A percentile compares a stretch with the other conserved stretches of the same genome.
Conservation (phyloP, 2,797 vertebrate species). For the Clarias platycephalus region DNA sequence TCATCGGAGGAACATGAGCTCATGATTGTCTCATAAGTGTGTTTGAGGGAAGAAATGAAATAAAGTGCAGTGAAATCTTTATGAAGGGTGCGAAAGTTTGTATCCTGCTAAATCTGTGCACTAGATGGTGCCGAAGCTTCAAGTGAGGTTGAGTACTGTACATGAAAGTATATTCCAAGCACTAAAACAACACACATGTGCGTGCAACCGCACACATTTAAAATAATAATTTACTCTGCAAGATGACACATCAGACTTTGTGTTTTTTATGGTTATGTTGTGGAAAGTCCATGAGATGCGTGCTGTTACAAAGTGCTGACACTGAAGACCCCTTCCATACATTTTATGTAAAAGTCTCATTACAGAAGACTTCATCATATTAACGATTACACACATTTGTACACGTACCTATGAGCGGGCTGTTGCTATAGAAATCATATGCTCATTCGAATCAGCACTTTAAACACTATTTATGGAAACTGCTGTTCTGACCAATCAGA, state of each 20-base stretch:
- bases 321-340: neutral
- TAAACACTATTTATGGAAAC: neutral
- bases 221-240: neutral
- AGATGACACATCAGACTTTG: neutral
- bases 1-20: neutral
- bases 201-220: too few species aligned
- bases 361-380: neutral
- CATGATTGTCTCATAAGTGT: neutral
- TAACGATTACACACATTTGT: neutral
- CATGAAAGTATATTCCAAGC: neutral
- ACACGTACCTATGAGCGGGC: neutral
- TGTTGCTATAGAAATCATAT: neutral
- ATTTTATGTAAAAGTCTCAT: neutral
- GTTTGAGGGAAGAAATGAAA: neutral
- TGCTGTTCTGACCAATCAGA: neutral
- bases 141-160: neutral
- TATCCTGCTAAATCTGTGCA: neutral
- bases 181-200: too few species aligned
- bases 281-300: neutral
- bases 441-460: too few species aligned
- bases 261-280: neutral
- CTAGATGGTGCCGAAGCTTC: neutral
- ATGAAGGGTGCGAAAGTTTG: neutral
- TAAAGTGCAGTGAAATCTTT: neutral
- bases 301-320: neutral